Base-by-base conservation (phyloP, 2,797 vertebrate genomes). In the Chelon labrosus region DNA sequence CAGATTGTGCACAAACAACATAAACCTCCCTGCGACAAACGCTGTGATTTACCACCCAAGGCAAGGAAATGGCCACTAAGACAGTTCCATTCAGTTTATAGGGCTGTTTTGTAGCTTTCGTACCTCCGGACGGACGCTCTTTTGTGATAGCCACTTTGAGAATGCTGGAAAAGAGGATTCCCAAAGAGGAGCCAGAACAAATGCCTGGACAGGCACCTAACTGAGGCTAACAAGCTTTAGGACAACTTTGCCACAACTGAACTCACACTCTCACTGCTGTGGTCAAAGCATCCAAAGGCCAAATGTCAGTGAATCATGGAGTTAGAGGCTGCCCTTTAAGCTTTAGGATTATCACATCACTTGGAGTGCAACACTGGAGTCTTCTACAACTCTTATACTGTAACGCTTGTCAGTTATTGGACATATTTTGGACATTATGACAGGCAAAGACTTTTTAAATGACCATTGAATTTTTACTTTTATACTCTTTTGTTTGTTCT, bases 131-230 rank as follows among this genome's bases (percentile, higher is more conserved):
- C 56, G 83, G 57, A 87, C 73, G 11, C 82, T 86, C 86, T 80
- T 94, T 93, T 94, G 93, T 92, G 78, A 88, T 71, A 70, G 75
- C 54, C 86, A 79, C 93, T 87, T 90, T 93, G 88, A 89, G 83
- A 85, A 76, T 41, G 57, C 52, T 77, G 70, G 59, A 73, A 79
- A 87, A 50, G 80, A 84, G 68, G 79, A 87, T 91, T 91, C 84
- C 68, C 85, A 85, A 87, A 82, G 57, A 22, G 5, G 13, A 65
- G 54, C 17, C 66, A 11, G 58, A 46, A 83, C 85, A 91, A 85
- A 90, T 85, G 85, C 60, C 64, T 7, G 51, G 11, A 9, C 73
- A 59, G 77, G 77, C 70, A 17, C 68, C 83, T 71, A 5, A 37
- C 72, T 39, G 50, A 16, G 52, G 72, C 72, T 55, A 1, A 70